Evolutionary conservation across 2,888 invertebrate genomes (phyloP).

Genomic region (Drosophila fungiperda): DNA sequence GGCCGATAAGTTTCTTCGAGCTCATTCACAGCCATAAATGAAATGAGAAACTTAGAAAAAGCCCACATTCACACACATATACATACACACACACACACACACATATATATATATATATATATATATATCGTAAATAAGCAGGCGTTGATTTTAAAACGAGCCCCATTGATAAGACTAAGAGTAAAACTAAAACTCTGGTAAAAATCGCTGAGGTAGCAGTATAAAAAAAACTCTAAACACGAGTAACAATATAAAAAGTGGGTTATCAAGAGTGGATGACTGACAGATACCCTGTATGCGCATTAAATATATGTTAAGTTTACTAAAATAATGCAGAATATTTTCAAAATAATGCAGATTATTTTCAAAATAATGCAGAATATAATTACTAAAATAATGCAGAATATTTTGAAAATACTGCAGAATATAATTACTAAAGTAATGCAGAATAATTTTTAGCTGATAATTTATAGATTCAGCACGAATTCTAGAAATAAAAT

Average conservation of each 20-base stretch:
- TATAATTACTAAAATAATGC: too few relatives aligned
- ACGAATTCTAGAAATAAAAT: background rate
- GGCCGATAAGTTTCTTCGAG: constrained; percentile 60
- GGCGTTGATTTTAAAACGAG: constrained; percentile 76
- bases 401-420: background rate
- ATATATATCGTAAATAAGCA: constrained; percentile 64
- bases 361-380: background rate
- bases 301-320: background rate
- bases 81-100: background rate
- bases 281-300: background rate
- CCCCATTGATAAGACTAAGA: constrained; percentile 69
- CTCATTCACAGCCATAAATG: constrained; percentile 72
- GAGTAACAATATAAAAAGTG: background rate
- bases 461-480: background rate
- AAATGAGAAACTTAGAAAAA: constrained; percentile 67
- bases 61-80: background rate
- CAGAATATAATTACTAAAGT: background rate
- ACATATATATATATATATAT: background rate
- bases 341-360: background rate
- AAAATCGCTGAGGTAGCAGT: constrained; percentile 74
- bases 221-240: constrained; percentile 4
- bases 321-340: background rate
- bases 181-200: constrained; percentile 2
- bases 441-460: background rate
- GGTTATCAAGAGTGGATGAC: background rate